Conservation (phyloP, 2,888 invertebrate genomes). For the Spisula solida region DNA sequence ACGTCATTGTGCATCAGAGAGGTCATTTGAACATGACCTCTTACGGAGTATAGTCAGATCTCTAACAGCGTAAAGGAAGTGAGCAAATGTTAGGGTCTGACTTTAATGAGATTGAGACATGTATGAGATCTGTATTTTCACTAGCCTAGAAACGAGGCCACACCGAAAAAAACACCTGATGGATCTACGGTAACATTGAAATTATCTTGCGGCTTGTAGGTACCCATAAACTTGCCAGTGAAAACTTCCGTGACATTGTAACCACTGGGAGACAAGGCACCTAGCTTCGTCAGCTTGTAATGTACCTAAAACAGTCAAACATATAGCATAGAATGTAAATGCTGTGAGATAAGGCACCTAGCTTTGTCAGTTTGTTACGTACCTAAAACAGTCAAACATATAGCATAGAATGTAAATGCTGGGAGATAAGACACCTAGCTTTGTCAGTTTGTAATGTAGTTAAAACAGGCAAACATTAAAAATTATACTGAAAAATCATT, state of each 20-base stretch:
- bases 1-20: no score
- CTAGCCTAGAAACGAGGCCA: conserved; percentile 31
- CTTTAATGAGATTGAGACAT: no score
- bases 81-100: no score
- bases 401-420: not conserved
- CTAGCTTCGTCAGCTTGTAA: conserved; percentile 68
- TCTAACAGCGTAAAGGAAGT: no score
- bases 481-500: no score
- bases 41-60: no score
- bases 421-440: conserved; percentile 73
- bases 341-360: conserved; percentile 72
- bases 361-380: conserved; percentile 43
- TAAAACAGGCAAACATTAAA: conserved; percentile 38
- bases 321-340: not conserved
- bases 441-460: conserved; percentile 50
- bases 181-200: conserved; percentile 51
- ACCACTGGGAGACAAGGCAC: conserved; percentile 71
- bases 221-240: conserved; percentile 75
- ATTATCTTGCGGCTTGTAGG: conserved; percentile 57
- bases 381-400: conserved; percentile 47
- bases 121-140: not conserved
- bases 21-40: no score
- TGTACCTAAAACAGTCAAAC: conserved; percentile 49
- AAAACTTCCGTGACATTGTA: conserved; percentile 84
- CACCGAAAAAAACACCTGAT: conserved; percentile 53